Base-by-base conservation (phyloP, 2,888 invertebrate genomes). In the Cataglyphis altisquamis region DNA sequence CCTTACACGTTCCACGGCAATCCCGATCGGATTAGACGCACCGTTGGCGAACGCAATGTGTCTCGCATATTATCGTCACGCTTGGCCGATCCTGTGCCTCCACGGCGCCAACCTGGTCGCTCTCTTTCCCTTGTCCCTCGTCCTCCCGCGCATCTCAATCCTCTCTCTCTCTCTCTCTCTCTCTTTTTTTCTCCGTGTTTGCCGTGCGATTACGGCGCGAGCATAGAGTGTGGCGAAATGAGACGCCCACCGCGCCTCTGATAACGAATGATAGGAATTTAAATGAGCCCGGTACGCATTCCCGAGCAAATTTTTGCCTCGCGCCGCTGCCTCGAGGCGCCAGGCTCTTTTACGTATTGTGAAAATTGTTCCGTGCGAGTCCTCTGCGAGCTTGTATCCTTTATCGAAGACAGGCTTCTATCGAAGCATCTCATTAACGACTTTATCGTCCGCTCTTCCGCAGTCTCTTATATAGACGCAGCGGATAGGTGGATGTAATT, bases 41-140 rank as follows among this genome's bases (percentile, higher is more conserved):
- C 87, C 87, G 87, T 88, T 90, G 90, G 87, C 91, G 88, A 90
- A 90, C 89, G 91, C 92, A 91, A 92, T 93, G 94, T 92, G 93
- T 93, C 92, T 93, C 91, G 92, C 92, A 94, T 94, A 94, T 93
- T 94, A 93, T 91, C 91, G 92, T 93, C 92, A 93, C 92, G 94
- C 92, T 92, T 89, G 89, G 91, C 81, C 91, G 90, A 91, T 89
- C 88, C 84, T 87, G 85, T 88, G 87, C 85, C 89, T 89, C 80
- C 87, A 72, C 89, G 90, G 91, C 92, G 90, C 92, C 92, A 92
- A 82, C 73, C 72, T 48, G 57, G 67, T 74, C 45, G 74, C 84
- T 85, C 84, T 64, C 67, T 64, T 68, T 67, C 66, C 55, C 62
- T n/a, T 45, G n/a, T 41, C 52, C 21, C 82, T 48, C 48, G 15